Base-by-base conservation (phyloP, 2,113 vertebrate species). In the Cygnus atratus region DNA sequence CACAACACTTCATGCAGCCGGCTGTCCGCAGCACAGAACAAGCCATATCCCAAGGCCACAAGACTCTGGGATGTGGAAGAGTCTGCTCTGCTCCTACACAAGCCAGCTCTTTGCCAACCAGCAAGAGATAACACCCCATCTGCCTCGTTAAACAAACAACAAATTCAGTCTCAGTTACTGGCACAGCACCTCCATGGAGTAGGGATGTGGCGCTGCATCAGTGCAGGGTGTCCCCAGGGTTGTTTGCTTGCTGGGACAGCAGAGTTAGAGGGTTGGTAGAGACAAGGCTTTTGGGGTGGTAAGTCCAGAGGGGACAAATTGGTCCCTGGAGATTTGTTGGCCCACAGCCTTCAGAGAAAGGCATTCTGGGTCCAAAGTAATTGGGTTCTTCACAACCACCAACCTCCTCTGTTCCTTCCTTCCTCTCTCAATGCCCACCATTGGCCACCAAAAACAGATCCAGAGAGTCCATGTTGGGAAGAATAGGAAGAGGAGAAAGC, bases 391-490 rank as follows among this genome's bases (percentile, higher is more conserved):
- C 62, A 75, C 66, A 95, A 93, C 90, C 62, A 68, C 86, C 86
- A 90, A 39, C 77, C 80, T 94, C 92, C 26, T 96, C 83, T 84
- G 68, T 46, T 93, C 48, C 57, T 88, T 95, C 78, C 25, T 88
- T 88, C 59, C 39, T 79, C 68, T 93, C 76, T 78, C 70, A 62
- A 0, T 84, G 87, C 33, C 52, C 61, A 77, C 37, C 54, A 28
- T 29, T 81, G 83, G 43, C 87, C 57, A 59, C 55, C 37, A 84
- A 68, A 77, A 88, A 4, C 41, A 48, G n/a, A 29, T 83, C 66
- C 35, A 55, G 80, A 29, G 48, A n/a, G 70, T 57, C 84, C 44
- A 11, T 28, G 54, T 43, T 44, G 72, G 87, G 29, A 91, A 72
- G 82, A 82, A 24, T 7, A 68, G 70, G 90, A 80, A 73, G 76